phyloP scores from a whole-genome alignment of 2,113 vertebrate species.

The Aegithalos caudatus region DNA sequence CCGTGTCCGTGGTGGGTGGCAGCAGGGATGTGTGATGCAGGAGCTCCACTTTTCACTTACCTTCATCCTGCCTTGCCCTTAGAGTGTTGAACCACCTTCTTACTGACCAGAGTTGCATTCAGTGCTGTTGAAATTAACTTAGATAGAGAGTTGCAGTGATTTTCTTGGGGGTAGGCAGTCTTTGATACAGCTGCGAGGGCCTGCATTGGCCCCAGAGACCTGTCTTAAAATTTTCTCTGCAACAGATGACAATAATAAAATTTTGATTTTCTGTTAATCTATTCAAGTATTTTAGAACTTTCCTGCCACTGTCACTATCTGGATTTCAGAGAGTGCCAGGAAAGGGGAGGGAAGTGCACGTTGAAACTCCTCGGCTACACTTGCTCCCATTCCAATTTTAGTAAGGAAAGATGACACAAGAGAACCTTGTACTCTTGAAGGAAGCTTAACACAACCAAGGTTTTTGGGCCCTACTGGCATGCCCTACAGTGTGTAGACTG shows the following conservation, averaged over 20 bases:
- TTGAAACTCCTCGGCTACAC: neutral
- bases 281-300: neutral
- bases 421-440: neutral
- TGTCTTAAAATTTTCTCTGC: neutral
- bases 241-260: neutral
- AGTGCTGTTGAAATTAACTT: neutral
- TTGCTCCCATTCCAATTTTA: neutral
- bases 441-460: neutral
- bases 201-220: neutral
- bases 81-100: neutral
- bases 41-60: neutral
- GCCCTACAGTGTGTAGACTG: neutral
- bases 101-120: neutral
- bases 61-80: neutral
- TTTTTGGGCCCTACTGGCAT: neutral
- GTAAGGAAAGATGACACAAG: neutral
- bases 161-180: neutral
- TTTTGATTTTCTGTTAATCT: neutral
- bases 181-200: neutral
- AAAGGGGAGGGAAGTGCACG: neutral
- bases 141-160: neutral
- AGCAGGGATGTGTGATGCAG: neutral
- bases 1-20: fast-evolving
- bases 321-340: neutral
- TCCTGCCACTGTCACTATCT: neutral